Evolutionary conservation across 64 coral and sea anemone species (phyloP).

Genomic region (Stichodactyla mertensii): DNA sequence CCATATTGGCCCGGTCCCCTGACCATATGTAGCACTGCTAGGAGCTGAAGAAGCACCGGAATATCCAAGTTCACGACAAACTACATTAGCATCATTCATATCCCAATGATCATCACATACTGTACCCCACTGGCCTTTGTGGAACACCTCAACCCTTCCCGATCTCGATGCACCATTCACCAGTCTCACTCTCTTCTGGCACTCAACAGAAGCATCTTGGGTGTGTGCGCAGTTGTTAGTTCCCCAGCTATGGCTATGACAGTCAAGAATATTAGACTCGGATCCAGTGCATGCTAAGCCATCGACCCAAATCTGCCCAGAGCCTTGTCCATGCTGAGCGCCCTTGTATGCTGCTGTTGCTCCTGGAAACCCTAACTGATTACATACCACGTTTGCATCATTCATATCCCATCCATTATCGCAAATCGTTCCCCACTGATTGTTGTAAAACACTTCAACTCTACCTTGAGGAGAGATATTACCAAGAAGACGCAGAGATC

Average conservation of each 20-base stretch:
- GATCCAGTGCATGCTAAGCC: neutral
- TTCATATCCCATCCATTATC: constrained; percentile 23
- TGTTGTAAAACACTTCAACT: constrained; percentile 25
- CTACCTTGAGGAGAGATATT: neutral
- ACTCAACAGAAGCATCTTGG: constrained; percentile 6
- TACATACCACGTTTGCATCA: constrained; percentile 6
- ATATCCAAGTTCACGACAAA: constrained; percentile 42
- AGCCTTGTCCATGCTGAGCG: neutral
- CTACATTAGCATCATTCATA: constrained; percentile 40
- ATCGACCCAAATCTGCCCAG: constrained; percentile 31
- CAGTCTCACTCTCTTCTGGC: neutral
- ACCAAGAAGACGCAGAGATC: constrained; percentile 1
- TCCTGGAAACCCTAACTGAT: constrained; percentile 26
- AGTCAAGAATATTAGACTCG: neutral
- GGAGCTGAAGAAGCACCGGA: constrained; percentile 7
- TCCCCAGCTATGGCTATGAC: neutral
- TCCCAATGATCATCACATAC: constrained; percentile 39
- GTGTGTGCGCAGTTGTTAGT: constrained; percentile 10
- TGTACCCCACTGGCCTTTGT: constrained; percentile 24
- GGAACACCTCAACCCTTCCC: constrained; percentile 41
- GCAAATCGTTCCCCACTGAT: constrained; percentile 39
- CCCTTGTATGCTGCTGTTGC: neutral
- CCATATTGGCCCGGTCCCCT: no score
- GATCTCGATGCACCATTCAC: neutral
- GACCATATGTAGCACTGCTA: neutral